phyloP scores from a whole-genome alignment of 2,888 invertebrate genomes.

The Eristalis arbustorum region DNA sequence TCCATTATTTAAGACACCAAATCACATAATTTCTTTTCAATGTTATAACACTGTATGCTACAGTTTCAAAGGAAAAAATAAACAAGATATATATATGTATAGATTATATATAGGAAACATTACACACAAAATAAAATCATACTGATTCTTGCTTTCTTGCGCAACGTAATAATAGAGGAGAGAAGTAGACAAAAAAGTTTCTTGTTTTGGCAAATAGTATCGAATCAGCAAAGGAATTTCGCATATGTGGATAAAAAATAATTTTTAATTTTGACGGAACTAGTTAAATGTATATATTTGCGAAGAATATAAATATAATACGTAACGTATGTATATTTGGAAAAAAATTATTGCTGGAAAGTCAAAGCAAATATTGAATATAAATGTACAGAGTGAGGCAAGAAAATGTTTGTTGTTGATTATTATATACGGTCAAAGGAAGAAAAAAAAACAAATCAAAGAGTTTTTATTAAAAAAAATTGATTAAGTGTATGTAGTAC shows the following conservation, averaged over 20 bases:
- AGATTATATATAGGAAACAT: conserved; percentile 21
- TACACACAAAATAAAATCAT: conserved; percentile 18
- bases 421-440: conserved; percentile 18
- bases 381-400: conserved; percentile 59
- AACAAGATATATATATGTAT: conserved; percentile 15
- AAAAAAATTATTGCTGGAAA: conserved; percentile 47
- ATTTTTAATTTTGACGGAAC: conserved; percentile 52
- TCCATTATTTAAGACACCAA: conserved; percentile 61
- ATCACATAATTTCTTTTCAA: conserved; percentile 50
- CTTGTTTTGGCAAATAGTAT: conserved; percentile 29
- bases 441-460: not conserved
- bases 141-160: conserved; percentile 54
- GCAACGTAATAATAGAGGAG: conserved; percentile 37
- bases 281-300: conserved; percentile 26
- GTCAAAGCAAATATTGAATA: conserved; percentile 56
- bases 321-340: not conserved
- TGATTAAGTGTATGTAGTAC: conserved; percentile 64
- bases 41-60: conserved; percentile 52
- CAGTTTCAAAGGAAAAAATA: conserved; percentile 21
- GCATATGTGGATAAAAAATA: conserved; percentile 36
- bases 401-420: conserved; percentile 44
- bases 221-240: conserved; percentile 67
- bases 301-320: conserved; percentile 16
- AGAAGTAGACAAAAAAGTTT: conserved; percentile 50
- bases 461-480: not conserved